Evolutionary conservation across 2,888 invertebrate species (phyloP).

Genomic region (Dorcus parallelipipedus): DNA sequence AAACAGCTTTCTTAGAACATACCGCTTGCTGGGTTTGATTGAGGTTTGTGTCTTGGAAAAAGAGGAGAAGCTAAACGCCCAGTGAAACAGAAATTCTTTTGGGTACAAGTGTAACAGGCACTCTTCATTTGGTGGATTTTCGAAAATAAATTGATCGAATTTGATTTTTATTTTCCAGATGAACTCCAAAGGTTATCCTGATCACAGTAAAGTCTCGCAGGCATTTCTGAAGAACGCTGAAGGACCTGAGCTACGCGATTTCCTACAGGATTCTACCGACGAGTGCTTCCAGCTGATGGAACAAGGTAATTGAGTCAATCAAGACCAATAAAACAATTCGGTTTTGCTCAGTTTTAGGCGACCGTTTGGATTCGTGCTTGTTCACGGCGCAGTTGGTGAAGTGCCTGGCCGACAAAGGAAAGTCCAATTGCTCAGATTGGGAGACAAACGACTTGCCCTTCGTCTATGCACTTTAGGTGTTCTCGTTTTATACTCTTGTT

Average conservation of each 20-base stretch:
- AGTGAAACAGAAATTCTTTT: too few species aligned
- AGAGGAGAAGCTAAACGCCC: too few species aligned
- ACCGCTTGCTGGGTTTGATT: too few species aligned
- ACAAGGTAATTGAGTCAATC: conserved; percentile 34
- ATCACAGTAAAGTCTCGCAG: conserved; percentile 60
- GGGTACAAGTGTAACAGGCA: too few species aligned
- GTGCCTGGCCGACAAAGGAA: conserved; percentile 70
- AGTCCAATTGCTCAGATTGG: conserved; percentile 74
- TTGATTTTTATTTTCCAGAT: too few species aligned
- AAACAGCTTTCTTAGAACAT: too few species aligned
- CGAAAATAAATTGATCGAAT: too few species aligned
- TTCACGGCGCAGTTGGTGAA: conserved; percentile 63
- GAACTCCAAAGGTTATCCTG: conserved; percentile 55
- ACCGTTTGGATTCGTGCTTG: conserved; percentile 60
- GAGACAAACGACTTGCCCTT: conserved; percentile 53
- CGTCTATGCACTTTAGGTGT: conserved; percentile 20
- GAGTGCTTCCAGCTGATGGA: conserved; percentile 64
- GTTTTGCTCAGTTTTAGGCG: conserved; percentile 45
- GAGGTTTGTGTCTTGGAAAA: too few species aligned
- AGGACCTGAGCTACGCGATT: conserved; percentile 63
- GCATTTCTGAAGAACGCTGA: conserved; percentile 60
- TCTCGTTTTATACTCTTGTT: neutral
- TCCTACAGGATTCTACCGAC: conserved; percentile 66
- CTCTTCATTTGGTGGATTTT: too few species aligned
- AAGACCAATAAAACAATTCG: too few species aligned